Evolutionary conservation across 35 echinoderm and acorn worm species (phyloP), one percentile per base, ranked within the genome.

Genomic region (Apostichopus parvimensis): DNA sequence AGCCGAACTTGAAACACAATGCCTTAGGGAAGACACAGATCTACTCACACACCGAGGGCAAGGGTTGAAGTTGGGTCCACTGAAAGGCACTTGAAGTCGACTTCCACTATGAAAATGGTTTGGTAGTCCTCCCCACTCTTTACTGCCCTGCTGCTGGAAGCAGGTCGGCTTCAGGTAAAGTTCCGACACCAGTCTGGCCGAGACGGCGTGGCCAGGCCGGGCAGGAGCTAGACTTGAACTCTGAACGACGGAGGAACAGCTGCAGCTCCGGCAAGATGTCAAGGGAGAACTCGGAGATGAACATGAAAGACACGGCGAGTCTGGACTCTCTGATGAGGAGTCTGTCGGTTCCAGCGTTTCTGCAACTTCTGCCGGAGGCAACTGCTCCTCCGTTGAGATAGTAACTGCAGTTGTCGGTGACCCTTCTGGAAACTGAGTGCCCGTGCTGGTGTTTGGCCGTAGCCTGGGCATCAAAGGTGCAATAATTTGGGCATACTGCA

Each of bases 301-400:
- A 21, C 86, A 88, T 88, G 86, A 88, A 88, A 88, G 86, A 88
- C 86, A 88, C 9, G 57, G 86, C 54, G 86, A 88, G 17, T 73
- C 86, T 52, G 79, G 79, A 26, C 45, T 82, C 23, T 82, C 23
- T 52, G 25, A 54, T 14, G 25, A 73, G 12, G 18, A 60, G 18
- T 58, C 57, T 13, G 86, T 72, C 68, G 71, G 86, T n/a, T 52
- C 86, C 57, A 26, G 62, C 10, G 86, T 72, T 14, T 58, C 28
- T 66, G 86, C 7, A 18, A n/a, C 17, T 8, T 75, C 86, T 45
- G 25, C 57, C 6, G 26, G 83, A n/a, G 86, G 57, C 8, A 20
- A 10, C 20, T 8, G 17, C 4, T 88, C 85, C 4, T 88, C 85
- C 57, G 57, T 87, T 21, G 54, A 23, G 57, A 22, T 17, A 9